Conservation (phyloP, 2,888 invertebrate species). For the Thysanoteuthis rhombus region DNA sequence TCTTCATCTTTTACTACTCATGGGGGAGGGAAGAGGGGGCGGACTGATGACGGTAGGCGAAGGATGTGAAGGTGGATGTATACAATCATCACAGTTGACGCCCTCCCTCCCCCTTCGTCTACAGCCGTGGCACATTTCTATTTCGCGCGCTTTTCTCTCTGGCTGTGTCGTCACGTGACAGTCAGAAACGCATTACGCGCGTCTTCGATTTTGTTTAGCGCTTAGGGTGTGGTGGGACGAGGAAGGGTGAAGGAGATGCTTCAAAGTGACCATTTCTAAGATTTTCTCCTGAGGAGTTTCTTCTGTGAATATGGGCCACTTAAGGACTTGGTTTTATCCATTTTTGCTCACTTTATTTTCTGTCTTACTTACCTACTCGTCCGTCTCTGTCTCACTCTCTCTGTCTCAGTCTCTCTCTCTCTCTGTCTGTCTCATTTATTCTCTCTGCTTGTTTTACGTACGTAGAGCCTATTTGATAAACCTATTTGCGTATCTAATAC, state of each 20-base stretch:
- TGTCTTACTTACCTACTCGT: background rate
- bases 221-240: background rate
- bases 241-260: background rate
- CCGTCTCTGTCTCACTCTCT: too few relatives aligned
- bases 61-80: background rate
- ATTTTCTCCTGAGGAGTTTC: background rate
- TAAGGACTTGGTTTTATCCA: background rate
- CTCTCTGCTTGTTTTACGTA: background rate
- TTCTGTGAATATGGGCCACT: background rate
- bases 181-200: background rate
- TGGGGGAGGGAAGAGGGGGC: too few relatives aligned
- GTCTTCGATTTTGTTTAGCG: conserved; percentile 12
- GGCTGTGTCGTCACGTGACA: background rate
- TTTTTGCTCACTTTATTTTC: background rate
- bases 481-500: background rate
- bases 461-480: background rate
- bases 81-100: too few relatives aligned
- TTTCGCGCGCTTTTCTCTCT: background rate
- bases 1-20: background rate
- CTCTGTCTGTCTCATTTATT: background rate
- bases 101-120: background rate
- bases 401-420: background rate
- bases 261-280: background rate
- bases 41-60: background rate
- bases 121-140: background rate